phyloP scores from a whole-genome alignment of 2,113 vertebrate species.

The Nothoprocta perdicaria region DNA sequence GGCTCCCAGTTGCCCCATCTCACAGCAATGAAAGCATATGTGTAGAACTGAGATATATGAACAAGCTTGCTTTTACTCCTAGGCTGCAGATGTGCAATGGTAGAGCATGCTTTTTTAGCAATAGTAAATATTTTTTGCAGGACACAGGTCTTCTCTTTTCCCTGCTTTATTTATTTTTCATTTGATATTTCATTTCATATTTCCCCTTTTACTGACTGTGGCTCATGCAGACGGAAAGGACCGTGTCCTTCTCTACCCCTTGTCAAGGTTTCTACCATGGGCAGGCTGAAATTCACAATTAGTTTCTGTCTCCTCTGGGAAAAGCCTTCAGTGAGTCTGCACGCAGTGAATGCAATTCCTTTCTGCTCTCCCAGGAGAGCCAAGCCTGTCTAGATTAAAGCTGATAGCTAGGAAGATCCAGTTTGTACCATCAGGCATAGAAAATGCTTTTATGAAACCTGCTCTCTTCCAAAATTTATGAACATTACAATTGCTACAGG shows the following conservation, averaged over 20 bases:
- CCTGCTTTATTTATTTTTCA: not conserved
- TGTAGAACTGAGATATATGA: not conserved
- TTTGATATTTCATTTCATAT: too few relatives aligned
- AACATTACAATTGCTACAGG: not conserved
- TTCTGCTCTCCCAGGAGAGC: conserved; percentile 2
- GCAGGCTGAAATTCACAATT: not conserved
- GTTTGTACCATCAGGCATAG: not conserved
- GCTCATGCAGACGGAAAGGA: not conserved
- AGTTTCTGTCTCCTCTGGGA: not conserved
- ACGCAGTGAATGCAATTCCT: conserved; percentile 21
- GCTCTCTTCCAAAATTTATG: not conserved
- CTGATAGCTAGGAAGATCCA: not conserved
- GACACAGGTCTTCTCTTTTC: not conserved
- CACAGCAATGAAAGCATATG: not conserved
- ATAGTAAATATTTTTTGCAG: not conserved
- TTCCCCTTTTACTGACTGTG: not conserved
- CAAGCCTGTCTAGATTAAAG: not conserved
- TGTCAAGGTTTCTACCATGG: not conserved
- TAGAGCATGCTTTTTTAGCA: not conserved
- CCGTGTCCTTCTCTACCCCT: not conserved
- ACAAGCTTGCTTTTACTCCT: not conserved
- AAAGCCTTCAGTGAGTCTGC: not conserved
- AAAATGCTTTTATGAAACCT: not conserved
- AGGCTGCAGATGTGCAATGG: not conserved
- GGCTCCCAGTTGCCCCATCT: conserved; percentile 6